phyloP scores from a whole-genome alignment of 2,888 invertebrate genomes.

The Netelia fuscicornis region DNA sequence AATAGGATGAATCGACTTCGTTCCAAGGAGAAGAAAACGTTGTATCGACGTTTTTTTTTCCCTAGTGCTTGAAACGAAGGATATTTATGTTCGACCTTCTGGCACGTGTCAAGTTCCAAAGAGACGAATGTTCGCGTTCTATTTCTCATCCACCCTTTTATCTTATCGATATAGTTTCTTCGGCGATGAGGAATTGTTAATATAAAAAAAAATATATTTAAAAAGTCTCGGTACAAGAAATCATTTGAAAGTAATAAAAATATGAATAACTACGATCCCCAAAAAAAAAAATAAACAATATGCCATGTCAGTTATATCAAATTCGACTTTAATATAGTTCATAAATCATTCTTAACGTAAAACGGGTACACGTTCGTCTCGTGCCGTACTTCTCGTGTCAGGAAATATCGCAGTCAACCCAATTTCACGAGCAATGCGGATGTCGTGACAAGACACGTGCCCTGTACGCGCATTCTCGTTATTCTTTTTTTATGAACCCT shows the following conservation, averaged over 20 bases:
- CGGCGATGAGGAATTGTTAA: neutral
- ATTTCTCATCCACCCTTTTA: neutral
- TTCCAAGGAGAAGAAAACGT: neutral
- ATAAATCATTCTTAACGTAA: neutral
- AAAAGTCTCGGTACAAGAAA: neutral
- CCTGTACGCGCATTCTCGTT: neutral
- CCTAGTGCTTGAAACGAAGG: constrained; percentile 56
- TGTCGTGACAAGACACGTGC: constrained; percentile 32
- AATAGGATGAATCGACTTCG: constrained; percentile 49
- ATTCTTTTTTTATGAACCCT: constrained; percentile 8
- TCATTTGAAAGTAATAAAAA: neutral
- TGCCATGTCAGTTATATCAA: neutral
- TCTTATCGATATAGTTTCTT: neutral
- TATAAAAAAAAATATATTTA: neutral
- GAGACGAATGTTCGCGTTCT: constrained; percentile 30
- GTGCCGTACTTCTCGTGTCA: neutral
- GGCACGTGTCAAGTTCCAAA: constrained; percentile 19
- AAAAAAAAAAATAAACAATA: neutral
- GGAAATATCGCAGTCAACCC: constrained; percentile 6
- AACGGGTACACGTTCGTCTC: neutral
- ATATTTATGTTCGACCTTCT: constrained; percentile 58
- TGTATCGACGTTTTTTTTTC: constrained; percentile 68
- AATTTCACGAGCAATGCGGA: constrained; percentile 28
- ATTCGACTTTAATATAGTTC: neutral
- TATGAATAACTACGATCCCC: neutral